phyloP scores from a whole-genome alignment of 2,888 invertebrate genomes.

The Ophioninae sp. region DNA sequence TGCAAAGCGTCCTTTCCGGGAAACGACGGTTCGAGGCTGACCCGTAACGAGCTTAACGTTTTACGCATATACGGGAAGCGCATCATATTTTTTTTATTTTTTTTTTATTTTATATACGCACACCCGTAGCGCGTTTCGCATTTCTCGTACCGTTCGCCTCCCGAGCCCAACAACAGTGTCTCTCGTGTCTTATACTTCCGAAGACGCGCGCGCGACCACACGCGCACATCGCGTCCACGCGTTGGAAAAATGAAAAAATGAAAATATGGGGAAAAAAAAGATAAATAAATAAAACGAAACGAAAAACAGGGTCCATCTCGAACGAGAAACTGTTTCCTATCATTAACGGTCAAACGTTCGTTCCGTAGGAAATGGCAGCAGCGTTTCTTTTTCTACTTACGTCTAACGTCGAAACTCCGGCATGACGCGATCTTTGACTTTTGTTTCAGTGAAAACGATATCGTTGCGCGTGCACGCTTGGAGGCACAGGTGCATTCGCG shows the following conservation, averaged over 20 bases:
- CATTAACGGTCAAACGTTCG: background rate
- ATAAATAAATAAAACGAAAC: background rate
- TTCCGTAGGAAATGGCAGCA: background rate
- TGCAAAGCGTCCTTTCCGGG: slow-evolving; percentile 12
- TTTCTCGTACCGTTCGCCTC: slow-evolving; percentile 57
- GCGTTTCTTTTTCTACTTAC: slow-evolving; percentile 44
- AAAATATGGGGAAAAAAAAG: background rate
- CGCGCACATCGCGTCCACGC: slow-evolving; percentile 6
- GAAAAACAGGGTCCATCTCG: background rate
- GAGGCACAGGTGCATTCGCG: slow-evolving; percentile 35
- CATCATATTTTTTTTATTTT: background rate
- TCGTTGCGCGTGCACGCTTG: slow-evolving; percentile 2
- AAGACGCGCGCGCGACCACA: background rate
- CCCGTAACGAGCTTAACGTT: slow-evolving; percentile 49
- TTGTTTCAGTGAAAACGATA: slow-evolving; percentile 3
- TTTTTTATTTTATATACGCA: slow-evolving; percentile 6
- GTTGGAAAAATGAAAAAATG: background rate
- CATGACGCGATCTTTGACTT: slow-evolving; percentile 22
- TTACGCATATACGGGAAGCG: slow-evolving; percentile 13
- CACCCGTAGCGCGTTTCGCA: slow-evolving; percentile 53
- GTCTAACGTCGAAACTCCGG: slow-evolving; percentile 39
- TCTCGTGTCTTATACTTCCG: slow-evolving; percentile 48
- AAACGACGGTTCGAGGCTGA: slow-evolving; percentile 33
- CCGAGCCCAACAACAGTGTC: slow-evolving; percentile 62
- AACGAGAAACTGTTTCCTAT: background rate